A percentile compares a stretch with the other conserved stretches of the same genome.
Conservation (phyloP, 1,140 invertebrate species). For the Drosophila jambulina region DNA sequence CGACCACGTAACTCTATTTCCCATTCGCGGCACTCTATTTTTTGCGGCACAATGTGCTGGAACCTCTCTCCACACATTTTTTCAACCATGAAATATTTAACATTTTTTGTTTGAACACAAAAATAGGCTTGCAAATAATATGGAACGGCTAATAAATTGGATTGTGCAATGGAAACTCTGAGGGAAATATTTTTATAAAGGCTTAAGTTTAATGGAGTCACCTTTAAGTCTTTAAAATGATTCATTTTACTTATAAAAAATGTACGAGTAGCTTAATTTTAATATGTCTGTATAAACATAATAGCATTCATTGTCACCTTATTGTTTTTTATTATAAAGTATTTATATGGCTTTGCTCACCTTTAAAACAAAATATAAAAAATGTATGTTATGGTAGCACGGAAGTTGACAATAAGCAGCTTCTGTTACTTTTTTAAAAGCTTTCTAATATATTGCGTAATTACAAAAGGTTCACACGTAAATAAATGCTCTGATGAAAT, state of each 20-base stretch:
- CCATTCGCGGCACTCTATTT: slow-evolving; percentile 3
- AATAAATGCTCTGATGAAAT: not conserved
- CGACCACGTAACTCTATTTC: slow-evolving; percentile 39
- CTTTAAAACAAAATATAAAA: not conserved
- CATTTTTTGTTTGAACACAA: slow-evolving; percentile 11
- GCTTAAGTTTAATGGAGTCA: not conserved
- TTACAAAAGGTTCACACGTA: not conserved
- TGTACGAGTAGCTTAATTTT: not conserved
- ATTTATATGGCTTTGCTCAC: not conserved
- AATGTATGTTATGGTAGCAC: not conserved
- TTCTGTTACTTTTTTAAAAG: not conserved
- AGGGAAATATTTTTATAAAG: not conserved
- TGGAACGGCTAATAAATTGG: slow-evolving; percentile 37
- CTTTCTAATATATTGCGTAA: not conserved
- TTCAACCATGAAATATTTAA: slow-evolving; percentile 51
- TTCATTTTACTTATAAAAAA: not conserved
- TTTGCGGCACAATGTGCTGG: slow-evolving; percentile 47
- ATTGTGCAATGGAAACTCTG: slow-evolving; percentile 2
- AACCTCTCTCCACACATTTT: slow-evolving; percentile 17
- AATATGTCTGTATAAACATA: not conserved
- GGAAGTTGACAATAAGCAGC: not conserved
- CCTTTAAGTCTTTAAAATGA: not conserved
- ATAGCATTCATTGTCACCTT: not conserved
- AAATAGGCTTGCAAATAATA: slow-evolving; percentile 12
- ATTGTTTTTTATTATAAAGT: not conserved